Percentiles rank a stretch among this genome's conserved stretches.
Evolutionary conservation across 1,140 invertebrate genomes (phyloP).

Genomic region (Bombus breviceps): DNA sequence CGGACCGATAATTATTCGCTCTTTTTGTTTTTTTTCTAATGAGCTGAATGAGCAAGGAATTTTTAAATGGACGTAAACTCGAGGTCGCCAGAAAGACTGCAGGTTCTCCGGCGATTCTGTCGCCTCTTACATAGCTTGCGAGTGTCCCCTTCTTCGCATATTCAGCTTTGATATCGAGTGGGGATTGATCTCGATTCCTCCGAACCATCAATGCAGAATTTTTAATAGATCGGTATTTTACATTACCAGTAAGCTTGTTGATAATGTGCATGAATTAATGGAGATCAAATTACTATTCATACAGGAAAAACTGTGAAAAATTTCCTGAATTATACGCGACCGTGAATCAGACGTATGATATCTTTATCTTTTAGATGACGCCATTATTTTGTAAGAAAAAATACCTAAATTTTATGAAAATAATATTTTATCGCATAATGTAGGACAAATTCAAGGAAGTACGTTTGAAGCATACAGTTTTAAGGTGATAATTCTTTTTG

Average conservation of each 20-base stretch:
- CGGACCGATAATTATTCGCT: not conserved
- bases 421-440: not conserved
- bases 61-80: conserved; percentile 20
- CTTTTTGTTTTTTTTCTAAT: not conserved
- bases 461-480: not conserved
- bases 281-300: not conserved
- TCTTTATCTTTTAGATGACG: not conserved
- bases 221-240: not conserved
- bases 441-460: too few species aligned
- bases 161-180: conserved; percentile 46
- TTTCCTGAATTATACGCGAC: not conserved
- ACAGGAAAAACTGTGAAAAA: not conserved
- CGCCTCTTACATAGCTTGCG: conserved; percentile 65
- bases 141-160: conserved; percentile 60
- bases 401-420: not conserved
- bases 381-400: not conserved
- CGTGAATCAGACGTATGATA: not conserved
- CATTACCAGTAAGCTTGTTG: conserved; percentile 16
- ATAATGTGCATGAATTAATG: conserved; percentile 24
- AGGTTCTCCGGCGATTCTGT: conserved; percentile 39
- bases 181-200: conserved; percentile 41
- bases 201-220: not conserved
- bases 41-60: not conserved
- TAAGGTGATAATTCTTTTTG: not conserved
- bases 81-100: conserved; percentile 62